Base-by-base conservation (phyloP, 2,797 vertebrate genomes). In the Argya squamiceps region DNA sequence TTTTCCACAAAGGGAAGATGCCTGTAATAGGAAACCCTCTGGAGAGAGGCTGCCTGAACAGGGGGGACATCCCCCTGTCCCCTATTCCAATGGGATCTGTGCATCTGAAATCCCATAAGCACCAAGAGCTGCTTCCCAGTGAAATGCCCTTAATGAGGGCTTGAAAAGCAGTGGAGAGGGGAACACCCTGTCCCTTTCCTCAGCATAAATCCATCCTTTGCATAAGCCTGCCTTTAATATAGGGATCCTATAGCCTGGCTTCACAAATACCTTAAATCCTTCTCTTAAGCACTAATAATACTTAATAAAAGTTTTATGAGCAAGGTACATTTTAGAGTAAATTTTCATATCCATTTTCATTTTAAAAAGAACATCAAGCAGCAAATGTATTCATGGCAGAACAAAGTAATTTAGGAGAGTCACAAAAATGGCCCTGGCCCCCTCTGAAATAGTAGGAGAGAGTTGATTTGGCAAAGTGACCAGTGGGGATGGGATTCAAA, bases 301-400 rank as follows among this genome's bases (percentile, higher is more conserved):
- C 82, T 96, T 96, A 97, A 96, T 97, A 94, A 93, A 96, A 96
- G 75, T 96, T 97, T 96, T 96, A 97, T 96, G 95, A 96, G 95
- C 93, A 95, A 84, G 76, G 96, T 96, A 96, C 93, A 84, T 95
- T 97, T 96, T 95, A 93, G 83, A 96, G 78, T 96, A 96, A 97
- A 96, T 97, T 96, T 96, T 96, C 96, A 96, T 95, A 93, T 93
- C 96, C 94, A 63, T 96, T 97, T 94, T 95, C 94, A 92, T 96
- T 95, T 96, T 79, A 62, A 63, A 90, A 96, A 93, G 94, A 82
- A 94, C 87, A 87, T 97, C 84, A 65, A 89, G 89, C 88, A 95
- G 78, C 90, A 95, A 97, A 96, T 95, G 87, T 96, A 89, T 97
- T 96, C 94, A 34, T 91, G 92, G 89, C 92, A 91, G 96, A 94